phyloP scores from a whole-genome alignment of 1,140 invertebrate species.

The Ceratitis capitata region DNA sequence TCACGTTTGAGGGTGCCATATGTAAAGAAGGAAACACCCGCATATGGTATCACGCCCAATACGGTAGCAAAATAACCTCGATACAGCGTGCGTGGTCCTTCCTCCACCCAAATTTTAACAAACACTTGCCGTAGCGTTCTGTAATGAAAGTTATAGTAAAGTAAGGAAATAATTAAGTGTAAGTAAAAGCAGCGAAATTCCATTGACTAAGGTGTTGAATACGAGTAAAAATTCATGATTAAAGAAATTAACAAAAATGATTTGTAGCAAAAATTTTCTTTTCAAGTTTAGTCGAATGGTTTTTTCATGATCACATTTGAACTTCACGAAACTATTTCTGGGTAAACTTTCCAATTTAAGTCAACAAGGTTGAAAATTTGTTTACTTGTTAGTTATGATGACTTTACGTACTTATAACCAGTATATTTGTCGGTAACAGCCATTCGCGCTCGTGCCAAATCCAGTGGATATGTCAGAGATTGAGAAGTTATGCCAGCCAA shows the following conservation, averaged over 20 bases:
- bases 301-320: too few relatives aligned
- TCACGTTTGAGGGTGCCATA: constrained; percentile 93
- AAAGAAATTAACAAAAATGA: neutral
- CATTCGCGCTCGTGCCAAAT: constrained; percentile 96
- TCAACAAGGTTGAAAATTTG: neutral
- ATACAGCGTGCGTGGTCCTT: constrained; percentile 85
- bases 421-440: constrained; percentile 87
- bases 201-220: too few relatives aligned
- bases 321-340: too few relatives aligned
- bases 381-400: neutral
- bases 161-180: too few relatives aligned
- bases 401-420: constrained; percentile 63
- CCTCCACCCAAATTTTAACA: constrained; percentile 79
- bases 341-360: too few relatives aligned
- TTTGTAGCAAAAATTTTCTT: too few relatives aligned
- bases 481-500: constrained; percentile 95
- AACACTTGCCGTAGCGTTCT: constrained; percentile 78
- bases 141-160: constrained; percentile 48
- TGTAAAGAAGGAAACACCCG: constrained; percentile 96
- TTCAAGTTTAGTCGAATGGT: too few relatives aligned
- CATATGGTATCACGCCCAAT: constrained; percentile 95
- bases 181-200: too few relatives aligned
- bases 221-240: too few relatives aligned
- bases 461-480: constrained; percentile 93
- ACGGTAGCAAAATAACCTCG: constrained; percentile 91